phyloP scores from a whole-genome alignment of 37 sponge, comb jelly and placozoan species.

The Theonella swinhoei region DNA sequence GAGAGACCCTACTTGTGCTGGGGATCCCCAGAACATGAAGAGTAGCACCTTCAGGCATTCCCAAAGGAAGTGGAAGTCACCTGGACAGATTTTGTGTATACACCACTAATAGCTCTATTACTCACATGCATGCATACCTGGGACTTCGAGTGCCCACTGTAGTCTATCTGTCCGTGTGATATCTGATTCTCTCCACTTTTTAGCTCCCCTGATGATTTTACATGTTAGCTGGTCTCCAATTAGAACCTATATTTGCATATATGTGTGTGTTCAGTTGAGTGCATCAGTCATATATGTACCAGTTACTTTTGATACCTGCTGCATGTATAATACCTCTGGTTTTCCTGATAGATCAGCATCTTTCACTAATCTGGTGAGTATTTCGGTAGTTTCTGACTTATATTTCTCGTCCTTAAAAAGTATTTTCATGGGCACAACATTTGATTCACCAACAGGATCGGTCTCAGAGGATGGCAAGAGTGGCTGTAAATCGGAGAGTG shows the following conservation, averaged over 20 bases:
- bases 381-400: slow-evolving; percentile 11
- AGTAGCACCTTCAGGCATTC: slow-evolving; percentile 25
- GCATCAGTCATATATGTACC: too few species aligned
- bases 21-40: slow-evolving; percentile 7
- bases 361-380: slow-evolving; percentile 5
- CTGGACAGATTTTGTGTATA: neutral
- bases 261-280: neutral
- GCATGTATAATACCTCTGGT: slow-evolving; percentile 5
- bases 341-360: neutral
- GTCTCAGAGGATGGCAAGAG: neutral
- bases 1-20: slow-evolving; percentile 4
- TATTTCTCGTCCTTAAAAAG: slow-evolving; percentile 33
- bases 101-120: neutral
- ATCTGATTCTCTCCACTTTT: slow-evolving; percentile 1
- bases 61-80: too few species aligned
- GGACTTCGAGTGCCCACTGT: slow-evolving; percentile 21
- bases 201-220: too few species aligned
- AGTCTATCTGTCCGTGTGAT: neutral
- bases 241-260: neutral
- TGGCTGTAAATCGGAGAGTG: neutral
- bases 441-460: neutral
- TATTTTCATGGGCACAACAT: slow-evolving; percentile 28
- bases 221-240: slow-evolving; percentile 38
- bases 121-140: neutral
- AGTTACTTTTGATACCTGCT: neutral